These are phyloP conservation scores for Aphaenogaster rudis DNA, from an alignment of 1,140 invertebrate genomes.

Conservation along the genomic window DNA sequence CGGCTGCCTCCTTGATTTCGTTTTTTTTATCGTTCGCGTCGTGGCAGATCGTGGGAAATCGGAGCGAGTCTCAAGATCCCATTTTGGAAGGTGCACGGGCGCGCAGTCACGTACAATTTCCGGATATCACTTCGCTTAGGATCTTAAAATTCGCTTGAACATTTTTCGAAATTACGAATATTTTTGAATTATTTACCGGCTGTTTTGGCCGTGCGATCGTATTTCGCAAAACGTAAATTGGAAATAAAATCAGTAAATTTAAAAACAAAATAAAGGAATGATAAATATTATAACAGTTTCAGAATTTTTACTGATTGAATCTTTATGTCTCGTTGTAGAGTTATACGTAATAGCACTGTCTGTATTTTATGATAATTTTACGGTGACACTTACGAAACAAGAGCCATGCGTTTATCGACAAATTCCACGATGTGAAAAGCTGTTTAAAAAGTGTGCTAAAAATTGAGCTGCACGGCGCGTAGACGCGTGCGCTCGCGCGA, in stretches of 20 bases:
- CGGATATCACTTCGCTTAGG: constrained; percentile 25
- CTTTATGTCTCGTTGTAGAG: not conserved
- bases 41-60: constrained; percentile 23
- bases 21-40: constrained; percentile 57
- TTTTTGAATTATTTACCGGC: not conserved
- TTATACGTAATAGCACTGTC: not conserved
- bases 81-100: constrained; percentile 13
- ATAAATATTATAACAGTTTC: not conserved
- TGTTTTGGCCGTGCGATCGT: not conserved
- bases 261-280: not conserved
- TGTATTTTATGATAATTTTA: constrained; percentile 1
- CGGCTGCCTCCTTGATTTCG: constrained; percentile 70
- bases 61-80: constrained; percentile 22
- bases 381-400: not conserved
- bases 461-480: constrained; percentile 31
- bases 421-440: not conserved
- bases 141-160: not conserved
- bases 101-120: constrained; percentile 26
- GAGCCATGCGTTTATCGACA: not conserved
- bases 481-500: constrained; percentile 64
- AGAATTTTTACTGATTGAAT: not conserved
- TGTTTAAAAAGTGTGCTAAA: not conserved
- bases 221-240: not conserved
- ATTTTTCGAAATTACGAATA: constrained; percentile 30
- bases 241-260: not conserved